phyloP scores from a whole-genome alignment of 2,797 vertebrate genomes.

The Hippoglossus hippoglossus region DNA sequence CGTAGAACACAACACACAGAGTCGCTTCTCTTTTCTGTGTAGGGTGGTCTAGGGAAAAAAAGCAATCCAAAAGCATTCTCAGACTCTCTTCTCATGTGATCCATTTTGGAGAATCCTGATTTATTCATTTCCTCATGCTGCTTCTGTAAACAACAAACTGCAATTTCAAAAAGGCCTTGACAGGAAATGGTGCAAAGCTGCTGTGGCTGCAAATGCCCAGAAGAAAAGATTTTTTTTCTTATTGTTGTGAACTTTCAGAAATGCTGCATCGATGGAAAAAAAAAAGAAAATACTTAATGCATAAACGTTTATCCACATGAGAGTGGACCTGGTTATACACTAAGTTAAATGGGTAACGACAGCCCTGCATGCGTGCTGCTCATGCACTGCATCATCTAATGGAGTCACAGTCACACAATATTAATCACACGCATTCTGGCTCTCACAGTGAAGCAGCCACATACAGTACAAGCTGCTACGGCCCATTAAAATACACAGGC shows the following conservation, averaged over 20 bases:
- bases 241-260: constrained; percentile 21
- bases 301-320: constrained; percentile 10
- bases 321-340: constrained; percentile 1
- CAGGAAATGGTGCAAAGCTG: constrained; percentile 29
- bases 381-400: constrained; percentile 24
- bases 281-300: background rate
- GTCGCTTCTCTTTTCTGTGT: too few relatives aligned
- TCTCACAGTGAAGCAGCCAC: constrained; percentile 22
- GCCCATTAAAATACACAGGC: constrained; percentile 28
- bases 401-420: constrained; percentile 33
- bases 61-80: background rate
- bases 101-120: constrained; percentile 11
- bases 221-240: constrained; percentile 11
- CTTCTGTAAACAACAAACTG: constrained; percentile 25
- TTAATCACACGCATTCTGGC: constrained; percentile 24
- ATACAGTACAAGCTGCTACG: background rate
- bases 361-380: constrained; percentile 10
- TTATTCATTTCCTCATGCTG: constrained; percentile 16
- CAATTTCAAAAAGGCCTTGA: background rate
- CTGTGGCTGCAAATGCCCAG: background rate
- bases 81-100: constrained; percentile 21
- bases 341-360: constrained; percentile 6
- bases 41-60: too few relatives aligned
- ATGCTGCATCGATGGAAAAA: background rate
- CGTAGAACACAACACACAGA: too few relatives aligned